phyloP scores from a whole-genome alignment of 1,140 invertebrate genomes.

The Sitobion miscanthi region DNA sequence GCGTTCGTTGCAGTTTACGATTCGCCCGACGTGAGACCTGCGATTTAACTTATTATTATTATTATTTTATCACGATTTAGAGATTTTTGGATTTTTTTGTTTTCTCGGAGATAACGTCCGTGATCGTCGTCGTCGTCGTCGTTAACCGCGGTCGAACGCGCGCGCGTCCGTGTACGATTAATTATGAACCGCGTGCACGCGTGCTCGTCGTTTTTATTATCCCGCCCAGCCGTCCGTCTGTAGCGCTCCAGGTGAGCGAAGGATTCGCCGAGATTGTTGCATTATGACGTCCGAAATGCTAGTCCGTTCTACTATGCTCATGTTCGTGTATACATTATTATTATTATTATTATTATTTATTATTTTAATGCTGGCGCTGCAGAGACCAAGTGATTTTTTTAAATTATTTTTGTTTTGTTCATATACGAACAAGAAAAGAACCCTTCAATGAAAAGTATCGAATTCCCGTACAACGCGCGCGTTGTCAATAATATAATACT shows the following conservation, averaged over 20 bases:
- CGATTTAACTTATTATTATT: too few relatives aligned
- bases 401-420: neutral
- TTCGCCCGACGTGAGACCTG: neutral
- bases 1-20: neutral
- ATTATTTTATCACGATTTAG: neutral
- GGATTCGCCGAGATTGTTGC: neutral
- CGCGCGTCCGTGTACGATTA: neutral
- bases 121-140: too few relatives aligned
- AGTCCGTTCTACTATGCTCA: neutral
- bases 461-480: too few relatives aligned
- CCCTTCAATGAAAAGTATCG: neutral
- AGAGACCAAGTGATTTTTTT: too few relatives aligned
- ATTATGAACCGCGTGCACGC: neutral
- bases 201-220: neutral
- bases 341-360: too few relatives aligned
- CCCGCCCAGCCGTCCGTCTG: neutral
- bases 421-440: neutral
- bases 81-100: neutral
- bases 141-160: neutral
- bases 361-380: neutral
- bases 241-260: neutral
- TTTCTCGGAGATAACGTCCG: neutral
- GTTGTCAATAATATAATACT: neutral
- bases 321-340: neutral
- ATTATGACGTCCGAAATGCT: too few relatives aligned